Conservation (phyloP, 2,797 vertebrate species). For the Harpagifer antarcticus region DNA sequence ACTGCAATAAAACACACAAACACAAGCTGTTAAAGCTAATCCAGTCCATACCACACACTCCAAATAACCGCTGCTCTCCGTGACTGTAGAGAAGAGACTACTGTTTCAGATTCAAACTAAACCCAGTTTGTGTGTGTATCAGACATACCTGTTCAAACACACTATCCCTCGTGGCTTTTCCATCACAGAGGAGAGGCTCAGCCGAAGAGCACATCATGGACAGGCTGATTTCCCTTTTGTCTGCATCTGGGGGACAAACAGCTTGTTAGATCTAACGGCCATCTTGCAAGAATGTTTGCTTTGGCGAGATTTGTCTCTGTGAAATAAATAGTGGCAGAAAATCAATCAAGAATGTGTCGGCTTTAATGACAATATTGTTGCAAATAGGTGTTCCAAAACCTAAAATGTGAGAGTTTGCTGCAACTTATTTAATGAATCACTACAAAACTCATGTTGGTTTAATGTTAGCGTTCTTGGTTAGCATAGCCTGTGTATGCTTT, state of each 20-base stretch:
- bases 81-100: background rate
- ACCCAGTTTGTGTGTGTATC: background rate
- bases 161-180: rapidly evolving
- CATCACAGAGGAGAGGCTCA: background rate
- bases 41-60: background rate
- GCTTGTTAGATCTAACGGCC: background rate
- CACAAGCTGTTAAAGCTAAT: background rate
- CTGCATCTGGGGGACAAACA: conserved; percentile 36
- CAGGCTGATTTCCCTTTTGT: conserved; percentile 25
- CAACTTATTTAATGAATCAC: background rate
- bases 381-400: too few relatives aligned
- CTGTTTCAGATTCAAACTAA: rapidly evolving
- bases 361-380: too few relatives aligned
- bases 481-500: background rate
- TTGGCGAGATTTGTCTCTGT: background rate
- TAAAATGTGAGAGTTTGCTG: background rate
- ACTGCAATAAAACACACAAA: conserved; percentile 66
- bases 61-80: background rate
- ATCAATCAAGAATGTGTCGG: background rate
- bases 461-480: background rate
- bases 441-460: background rate
- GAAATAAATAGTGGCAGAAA: background rate
- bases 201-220: conserved; percentile 68
- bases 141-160: conserved; percentile 10
- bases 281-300: background rate